These are phyloP conservation scores for Holotrichia oblita DNA, from an alignment of 1,140 invertebrate genomes.

Conservation along the genomic window DNA sequence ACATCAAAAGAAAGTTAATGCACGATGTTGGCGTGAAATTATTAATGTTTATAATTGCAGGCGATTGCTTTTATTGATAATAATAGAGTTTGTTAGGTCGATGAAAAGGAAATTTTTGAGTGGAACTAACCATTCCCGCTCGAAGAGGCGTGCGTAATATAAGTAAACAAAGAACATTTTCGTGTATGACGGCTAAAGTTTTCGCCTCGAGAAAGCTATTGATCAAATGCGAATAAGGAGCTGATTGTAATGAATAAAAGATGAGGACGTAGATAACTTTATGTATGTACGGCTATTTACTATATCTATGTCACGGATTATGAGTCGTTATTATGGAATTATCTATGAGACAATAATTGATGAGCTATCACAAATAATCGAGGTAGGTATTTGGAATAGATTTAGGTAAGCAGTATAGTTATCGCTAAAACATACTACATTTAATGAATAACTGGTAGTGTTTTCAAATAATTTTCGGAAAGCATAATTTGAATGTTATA, in stretches of 20 bases:
- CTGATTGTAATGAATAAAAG: slow-evolving; percentile 13
- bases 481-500: too few species aligned
- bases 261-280: not conserved
- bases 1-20: slow-evolving; percentile 21
- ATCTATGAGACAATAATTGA: too few species aligned
- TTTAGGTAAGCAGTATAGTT: too few species aligned
- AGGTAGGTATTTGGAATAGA: too few species aligned
- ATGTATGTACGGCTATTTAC: too few species aligned
- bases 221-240: slow-evolving; percentile 2
- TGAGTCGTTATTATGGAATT: too few species aligned
- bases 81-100: not conserved
- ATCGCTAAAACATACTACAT: too few species aligned
- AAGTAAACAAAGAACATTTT: not conserved
- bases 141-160: not conserved
- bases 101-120: slow-evolving; percentile 12
- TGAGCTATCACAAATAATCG: too few species aligned
- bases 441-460: too few species aligned
- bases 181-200: not conserved
- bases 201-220: not conserved
- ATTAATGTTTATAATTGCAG: slow-evolving; percentile 3
- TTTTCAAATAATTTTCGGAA: too few species aligned
- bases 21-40: slow-evolving; percentile 12
- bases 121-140: not conserved
- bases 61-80: not conserved
- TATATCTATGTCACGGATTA: too few species aligned